These are phyloP conservation scores for Lithophane leautieri DNA, from an alignment of 2,888 invertebrate genomes.

Conservation along the genomic window DNA sequence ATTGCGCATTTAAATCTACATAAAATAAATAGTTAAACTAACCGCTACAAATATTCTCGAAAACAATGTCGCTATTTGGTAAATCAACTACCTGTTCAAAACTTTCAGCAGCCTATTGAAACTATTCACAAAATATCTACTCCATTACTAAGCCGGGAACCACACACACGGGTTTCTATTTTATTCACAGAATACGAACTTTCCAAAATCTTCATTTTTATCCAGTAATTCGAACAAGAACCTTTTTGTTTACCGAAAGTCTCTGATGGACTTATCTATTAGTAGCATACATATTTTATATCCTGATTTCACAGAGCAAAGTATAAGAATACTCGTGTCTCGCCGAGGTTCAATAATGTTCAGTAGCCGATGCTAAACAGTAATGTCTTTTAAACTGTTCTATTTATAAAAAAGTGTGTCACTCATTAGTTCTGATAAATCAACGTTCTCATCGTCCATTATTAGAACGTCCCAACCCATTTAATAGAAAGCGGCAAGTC, in stretches of 20 bases:
- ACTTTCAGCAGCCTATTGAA: conserved; percentile 21
- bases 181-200: conserved; percentile 24
- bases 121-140: conserved; percentile 5
- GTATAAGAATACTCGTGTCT: not conserved
- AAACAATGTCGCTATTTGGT: not conserved
- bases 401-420: conserved; percentile 54
- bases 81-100: conserved; percentile 7
- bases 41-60: not conserved
- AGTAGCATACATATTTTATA: conserved; percentile 4
- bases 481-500: conserved; percentile 12
- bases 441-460: conserved; percentile 33
- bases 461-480: conserved; percentile 39
- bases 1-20: not conserved
- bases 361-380: conserved; percentile 30
- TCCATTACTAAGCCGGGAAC: conserved; percentile 20
- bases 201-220: conserved; percentile 1
- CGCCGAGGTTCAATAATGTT: conserved; percentile 14
- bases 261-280: conserved; percentile 13
- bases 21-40: not conserved
- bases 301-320: not conserved
- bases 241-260: conserved; percentile 10
- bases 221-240: conserved; percentile 6
- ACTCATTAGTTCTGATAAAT: conserved; percentile 46
- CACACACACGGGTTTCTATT: conserved; percentile 8
- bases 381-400: conserved; percentile 54